A percentile compares a stretch with the other conserved stretches of the same genome.
Conservation (phyloP, 2,888 invertebrate species). For the Eurytoma californica region DNA sequence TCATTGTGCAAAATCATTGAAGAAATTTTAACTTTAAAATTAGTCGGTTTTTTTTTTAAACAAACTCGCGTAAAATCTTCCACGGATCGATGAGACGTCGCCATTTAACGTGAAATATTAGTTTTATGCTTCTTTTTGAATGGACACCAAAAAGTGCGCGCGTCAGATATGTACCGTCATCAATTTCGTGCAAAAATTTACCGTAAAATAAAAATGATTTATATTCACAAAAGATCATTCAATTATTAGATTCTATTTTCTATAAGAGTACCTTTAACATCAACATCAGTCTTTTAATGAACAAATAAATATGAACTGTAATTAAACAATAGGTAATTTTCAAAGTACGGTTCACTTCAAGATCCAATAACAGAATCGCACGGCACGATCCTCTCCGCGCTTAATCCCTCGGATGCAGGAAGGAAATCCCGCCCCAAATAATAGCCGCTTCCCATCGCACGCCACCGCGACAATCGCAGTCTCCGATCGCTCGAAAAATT, state of each 20-base stretch:
- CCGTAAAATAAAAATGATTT: too few relatives aligned
- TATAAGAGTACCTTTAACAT: too few relatives aligned
- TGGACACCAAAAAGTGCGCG: not conserved
- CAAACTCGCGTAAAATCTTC: not conserved
- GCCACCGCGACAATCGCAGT: conserved; percentile 8
- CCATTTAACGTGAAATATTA: not conserved
- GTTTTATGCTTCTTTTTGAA: not conserved
- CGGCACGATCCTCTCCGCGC: not conserved
- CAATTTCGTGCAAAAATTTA: too few relatives aligned
- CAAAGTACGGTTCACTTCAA: not conserved
- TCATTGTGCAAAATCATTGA: too few relatives aligned
- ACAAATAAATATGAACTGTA: not conserved
- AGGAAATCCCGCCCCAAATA: not conserved
- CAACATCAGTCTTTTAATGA: too few relatives aligned
- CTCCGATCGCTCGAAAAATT: not conserved
- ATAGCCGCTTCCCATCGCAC: not conserved
- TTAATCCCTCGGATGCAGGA: not conserved
- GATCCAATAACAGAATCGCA: not conserved
- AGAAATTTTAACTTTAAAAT: conserved; percentile 1
- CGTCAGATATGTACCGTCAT: too few relatives aligned
- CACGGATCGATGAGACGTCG: not conserved
- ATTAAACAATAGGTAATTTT: not conserved
- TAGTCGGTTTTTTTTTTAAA: not conserved
- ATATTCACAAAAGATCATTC: too few relatives aligned
- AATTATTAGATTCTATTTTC: too few relatives aligned